Conservation (phyloP, 2,797 vertebrate species). For the Karalla daura region DNA sequence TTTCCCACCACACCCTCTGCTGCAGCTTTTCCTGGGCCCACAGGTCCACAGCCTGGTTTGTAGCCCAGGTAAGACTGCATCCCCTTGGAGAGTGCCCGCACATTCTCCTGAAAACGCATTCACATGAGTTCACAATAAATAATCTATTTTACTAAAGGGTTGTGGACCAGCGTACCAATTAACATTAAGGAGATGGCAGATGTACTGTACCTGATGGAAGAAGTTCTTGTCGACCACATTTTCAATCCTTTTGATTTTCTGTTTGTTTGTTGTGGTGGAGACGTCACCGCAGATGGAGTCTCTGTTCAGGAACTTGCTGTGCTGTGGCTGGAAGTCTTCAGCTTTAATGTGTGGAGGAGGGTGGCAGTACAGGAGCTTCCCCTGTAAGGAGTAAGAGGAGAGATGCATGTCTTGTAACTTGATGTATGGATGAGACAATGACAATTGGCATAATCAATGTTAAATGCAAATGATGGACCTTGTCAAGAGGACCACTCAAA, state of each 20-base stretch:
- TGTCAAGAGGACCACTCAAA: too few species aligned
- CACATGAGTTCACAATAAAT: background rate
- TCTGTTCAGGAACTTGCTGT: conserved; percentile 69
- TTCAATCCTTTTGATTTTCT: conserved; percentile 89
- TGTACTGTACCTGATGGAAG: conserved; percentile 91
- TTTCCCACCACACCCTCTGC: conserved; percentile 81
- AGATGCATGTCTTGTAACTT: background rate
- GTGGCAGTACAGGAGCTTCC: conserved; percentile 94
- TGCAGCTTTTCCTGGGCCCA: conserved; percentile 37
- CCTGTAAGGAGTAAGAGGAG: conserved; percentile 77
- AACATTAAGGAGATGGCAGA: background rate
- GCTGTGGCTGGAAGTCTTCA: conserved; percentile 90
- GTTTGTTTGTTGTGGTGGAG: conserved; percentile 45
- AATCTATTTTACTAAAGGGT: too few species aligned
- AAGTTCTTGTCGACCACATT: conserved; percentile 94
- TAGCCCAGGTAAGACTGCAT: conserved; percentile 92
- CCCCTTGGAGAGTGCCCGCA: conserved; percentile 92
- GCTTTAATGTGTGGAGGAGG: conserved; percentile 88
- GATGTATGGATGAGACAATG: background rate
- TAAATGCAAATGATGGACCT: background rate
- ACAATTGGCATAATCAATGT: background rate
- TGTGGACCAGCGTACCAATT: too few species aligned
- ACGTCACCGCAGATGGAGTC: conserved; percentile 29
- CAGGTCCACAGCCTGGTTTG: conserved; percentile 83
- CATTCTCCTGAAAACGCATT: conserved; percentile 86